phyloP scores from a whole-genome alignment of 2,797 vertebrate genomes.

The Telmatherina bonti region DNA sequence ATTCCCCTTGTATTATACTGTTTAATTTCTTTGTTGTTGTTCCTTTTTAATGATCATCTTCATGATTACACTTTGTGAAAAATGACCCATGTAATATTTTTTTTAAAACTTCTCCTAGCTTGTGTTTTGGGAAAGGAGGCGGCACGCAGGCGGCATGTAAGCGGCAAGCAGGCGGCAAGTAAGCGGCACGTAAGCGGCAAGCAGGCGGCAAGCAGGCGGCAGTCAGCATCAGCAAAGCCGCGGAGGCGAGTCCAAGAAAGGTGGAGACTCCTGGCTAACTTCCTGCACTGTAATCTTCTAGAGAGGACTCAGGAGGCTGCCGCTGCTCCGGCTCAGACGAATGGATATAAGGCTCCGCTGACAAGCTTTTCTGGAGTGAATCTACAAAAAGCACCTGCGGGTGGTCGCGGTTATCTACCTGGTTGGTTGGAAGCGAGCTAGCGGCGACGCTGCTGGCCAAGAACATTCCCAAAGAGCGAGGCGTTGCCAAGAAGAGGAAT shows the following conservation, averaged over 20 bases:
- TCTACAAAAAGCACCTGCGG: constrained; percentile 22
- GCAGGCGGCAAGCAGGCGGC: no score
- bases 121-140: constrained; percentile 62
- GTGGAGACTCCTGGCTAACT: constrained; percentile 85
- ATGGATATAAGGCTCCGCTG: constrained; percentile 68
- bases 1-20: no score
- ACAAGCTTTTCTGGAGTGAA: constrained; percentile 28
- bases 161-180: no score
- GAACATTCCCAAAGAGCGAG: constrained; percentile 62
- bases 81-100: no score
- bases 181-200: no score
- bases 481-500: constrained; percentile 75
- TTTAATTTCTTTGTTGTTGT: no score
- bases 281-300: constrained; percentile 77
- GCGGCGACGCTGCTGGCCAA: constrained; percentile 67
- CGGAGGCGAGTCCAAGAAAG: constrained; percentile 80
- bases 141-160: no score
- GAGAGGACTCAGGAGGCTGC: constrained; percentile 40
- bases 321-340: constrained; percentile 45
- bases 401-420: constrained; percentile 49
- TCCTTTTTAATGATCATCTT: no score
- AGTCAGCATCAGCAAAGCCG: constrained; percentile 28
- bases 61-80: no score
- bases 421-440: constrained; percentile 69
- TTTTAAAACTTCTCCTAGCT: no score